Percentiles rank a stretch among this genome's conserved stretches.
phyloP scores from a whole-genome alignment of 2,797 vertebrate species.

The Gymnopithys bicolor region DNA sequence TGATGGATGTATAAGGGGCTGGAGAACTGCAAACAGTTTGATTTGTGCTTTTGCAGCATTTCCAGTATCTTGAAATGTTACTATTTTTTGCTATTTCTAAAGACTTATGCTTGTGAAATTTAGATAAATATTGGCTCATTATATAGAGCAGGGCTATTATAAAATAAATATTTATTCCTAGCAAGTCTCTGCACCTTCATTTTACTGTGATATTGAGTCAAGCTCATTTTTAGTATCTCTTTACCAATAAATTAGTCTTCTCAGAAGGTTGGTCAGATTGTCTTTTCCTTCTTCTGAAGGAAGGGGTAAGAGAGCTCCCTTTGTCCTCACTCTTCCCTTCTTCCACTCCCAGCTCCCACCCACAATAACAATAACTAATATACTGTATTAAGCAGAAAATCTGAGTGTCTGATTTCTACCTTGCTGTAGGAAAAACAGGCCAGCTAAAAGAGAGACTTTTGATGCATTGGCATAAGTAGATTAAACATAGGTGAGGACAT shows the following conservation, averaged over 20 bases:
- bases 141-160: neutral
- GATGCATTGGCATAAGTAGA: neutral
- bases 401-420: neutral
- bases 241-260: neutral
- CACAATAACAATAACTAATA: neutral
- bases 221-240: neutral
- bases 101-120: neutral
- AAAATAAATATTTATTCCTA: conserved; percentile 3
- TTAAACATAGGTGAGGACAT: neutral
- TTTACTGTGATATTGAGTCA: neutral
- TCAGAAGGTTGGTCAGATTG: neutral
- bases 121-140: neutral
- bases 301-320: neutral
- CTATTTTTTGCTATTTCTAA: neutral
- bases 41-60: neutral
- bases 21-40: neutral
- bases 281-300: neutral
- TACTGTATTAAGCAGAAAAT: neutral
- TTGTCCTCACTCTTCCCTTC: neutral
- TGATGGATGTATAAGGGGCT: neutral
- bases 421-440: neutral
- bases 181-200: neutral
- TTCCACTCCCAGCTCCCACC: neutral
- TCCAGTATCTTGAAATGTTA: neutral
- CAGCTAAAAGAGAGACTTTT: neutral